phyloP scores from a whole-genome alignment of 2,797 vertebrate species.

The Argyrosomus regius region DNA sequence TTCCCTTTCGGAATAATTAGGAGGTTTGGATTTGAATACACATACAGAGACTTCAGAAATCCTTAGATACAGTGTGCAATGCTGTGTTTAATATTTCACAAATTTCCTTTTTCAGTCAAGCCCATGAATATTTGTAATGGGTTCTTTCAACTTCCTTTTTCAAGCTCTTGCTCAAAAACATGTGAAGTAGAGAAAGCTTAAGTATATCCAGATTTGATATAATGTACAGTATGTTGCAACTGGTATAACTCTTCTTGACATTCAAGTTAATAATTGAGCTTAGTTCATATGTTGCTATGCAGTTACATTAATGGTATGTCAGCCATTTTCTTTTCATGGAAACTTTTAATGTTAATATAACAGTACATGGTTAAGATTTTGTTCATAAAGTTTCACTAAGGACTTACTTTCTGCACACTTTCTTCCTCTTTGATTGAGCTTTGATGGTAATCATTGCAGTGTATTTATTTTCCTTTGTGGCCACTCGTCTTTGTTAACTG shows the following conservation, averaged over 20 bases:
- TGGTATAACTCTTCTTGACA: constrained; percentile 42
- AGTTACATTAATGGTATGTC: constrained; percentile 30
- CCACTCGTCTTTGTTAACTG: constrained; percentile 30
- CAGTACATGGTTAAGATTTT: constrained; percentile 19
- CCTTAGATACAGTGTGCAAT: constrained; percentile 74
- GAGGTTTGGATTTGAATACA: constrained; percentile 81
- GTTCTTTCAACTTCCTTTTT: constrained; percentile 70
- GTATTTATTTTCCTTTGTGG: constrained; percentile 41
- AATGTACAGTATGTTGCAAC: constrained; percentile 40
- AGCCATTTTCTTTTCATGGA: constrained; percentile 21
- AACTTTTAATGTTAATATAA: constrained; percentile 38
- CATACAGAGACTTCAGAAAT: constrained; percentile 79
- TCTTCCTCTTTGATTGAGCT: constrained; percentile 14
- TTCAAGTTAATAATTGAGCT: constrained; percentile 35
- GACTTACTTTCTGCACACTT: constrained; percentile 27
- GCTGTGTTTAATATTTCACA: constrained; percentile 82
- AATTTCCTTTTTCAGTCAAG: constrained; percentile 65
- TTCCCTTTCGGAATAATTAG: constrained; percentile 84
- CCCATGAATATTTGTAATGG: constrained; percentile 77
- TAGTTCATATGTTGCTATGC: constrained; percentile 20
- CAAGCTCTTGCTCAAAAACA: constrained; percentile 60
- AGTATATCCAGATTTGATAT: constrained; percentile 45
- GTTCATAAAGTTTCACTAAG: constrained; percentile 38
- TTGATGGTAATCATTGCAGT: constrained; percentile 22
- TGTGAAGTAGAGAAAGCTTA: constrained; percentile 55